These are phyloP conservation scores for Onychostruthus taczanowskii DNA, from an alignment of 2,113 vertebrate genomes.

Conservation along the genomic window DNA sequence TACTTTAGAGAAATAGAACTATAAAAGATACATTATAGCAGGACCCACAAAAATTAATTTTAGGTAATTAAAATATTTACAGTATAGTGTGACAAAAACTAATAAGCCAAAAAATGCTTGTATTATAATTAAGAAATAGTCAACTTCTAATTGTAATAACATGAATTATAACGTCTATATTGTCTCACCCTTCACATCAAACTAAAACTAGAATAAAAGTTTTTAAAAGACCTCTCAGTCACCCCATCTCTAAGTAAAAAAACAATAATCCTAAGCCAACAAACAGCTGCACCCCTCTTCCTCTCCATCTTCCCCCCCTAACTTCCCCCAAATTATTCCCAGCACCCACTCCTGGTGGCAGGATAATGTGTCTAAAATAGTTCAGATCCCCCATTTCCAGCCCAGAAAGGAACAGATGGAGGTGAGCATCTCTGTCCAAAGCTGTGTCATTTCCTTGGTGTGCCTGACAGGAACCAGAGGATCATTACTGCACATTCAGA, in stretches of 20 bases:
- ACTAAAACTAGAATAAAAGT: not conserved
- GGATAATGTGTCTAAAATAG: not conserved
- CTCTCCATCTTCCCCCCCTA: not conserved
- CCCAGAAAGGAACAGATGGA: not conserved
- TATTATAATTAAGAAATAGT: not conserved
- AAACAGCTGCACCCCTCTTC: not conserved
- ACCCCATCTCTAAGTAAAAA: not conserved
- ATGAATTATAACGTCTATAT: not conserved
- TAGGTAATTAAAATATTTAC: not conserved
- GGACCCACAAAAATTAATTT: not conserved
- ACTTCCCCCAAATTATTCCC: not conserved
- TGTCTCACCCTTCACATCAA: not conserved
- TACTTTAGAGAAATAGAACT: not conserved
- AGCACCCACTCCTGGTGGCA: not conserved
- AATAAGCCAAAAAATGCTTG: not conserved
- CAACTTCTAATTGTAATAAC: not conserved
- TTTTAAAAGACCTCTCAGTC: not conserved
- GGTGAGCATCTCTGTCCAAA: not conserved
- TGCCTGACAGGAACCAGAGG: not conserved
- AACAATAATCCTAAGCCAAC: not conserved
- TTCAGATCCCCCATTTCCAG: accelerated
- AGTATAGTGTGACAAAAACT: not conserved
- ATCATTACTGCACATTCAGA: not conserved
- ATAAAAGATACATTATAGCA: not conserved
- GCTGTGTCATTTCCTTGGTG: not conserved